phyloP scores from a whole-genome alignment of 2,888 invertebrate species.

The Formica aserva region DNA sequence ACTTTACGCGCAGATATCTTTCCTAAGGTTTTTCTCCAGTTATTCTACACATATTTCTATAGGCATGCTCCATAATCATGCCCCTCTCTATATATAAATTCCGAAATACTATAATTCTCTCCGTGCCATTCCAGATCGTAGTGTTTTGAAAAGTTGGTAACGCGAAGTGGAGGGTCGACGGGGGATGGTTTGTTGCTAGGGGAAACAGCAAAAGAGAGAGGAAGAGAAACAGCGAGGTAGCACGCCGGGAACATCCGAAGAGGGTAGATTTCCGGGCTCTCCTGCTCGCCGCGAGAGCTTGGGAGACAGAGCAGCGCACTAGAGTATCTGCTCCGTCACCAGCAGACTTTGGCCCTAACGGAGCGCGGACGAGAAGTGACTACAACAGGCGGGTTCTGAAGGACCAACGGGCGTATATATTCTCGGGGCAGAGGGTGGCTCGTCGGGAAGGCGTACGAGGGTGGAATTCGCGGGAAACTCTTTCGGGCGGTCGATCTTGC shows the following conservation, averaged over 20 bases:
- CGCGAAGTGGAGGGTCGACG: background rate
- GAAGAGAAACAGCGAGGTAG: background rate
- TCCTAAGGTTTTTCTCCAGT: background rate
- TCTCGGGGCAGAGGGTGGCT: constrained; percentile 49
- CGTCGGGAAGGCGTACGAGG: constrained; percentile 42
- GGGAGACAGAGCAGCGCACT: constrained; percentile 46
- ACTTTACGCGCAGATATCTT: background rate
- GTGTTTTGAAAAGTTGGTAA: constrained; percentile 51
- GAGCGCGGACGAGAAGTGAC: constrained; percentile 70
- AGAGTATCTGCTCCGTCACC: constrained; percentile 69
- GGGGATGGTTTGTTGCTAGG: constrained; percentile 31
- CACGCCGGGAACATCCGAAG: background rate
- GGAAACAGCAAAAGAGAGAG: constrained; percentile 26
- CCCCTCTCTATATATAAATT: constrained; percentile 2
- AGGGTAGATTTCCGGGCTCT: constrained; percentile 20
- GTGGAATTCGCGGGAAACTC: constrained; percentile 47
- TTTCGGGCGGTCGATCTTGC: constrained; percentile 28
- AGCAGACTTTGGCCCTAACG: constrained; percentile 69
- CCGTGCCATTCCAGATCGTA: background rate
- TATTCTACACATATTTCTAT: background rate
- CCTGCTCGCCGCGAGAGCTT: constrained; percentile 19
- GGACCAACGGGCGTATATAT: constrained; percentile 63
- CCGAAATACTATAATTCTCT: constrained; percentile 22
- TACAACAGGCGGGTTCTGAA: constrained; percentile 68
- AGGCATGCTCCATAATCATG: background rate